A percentile compares a stretch with the other conserved stretches of the same genome.
phyloP scores from a whole-genome alignment of 2,888 invertebrate species.

The Hetaerina titia region DNA sequence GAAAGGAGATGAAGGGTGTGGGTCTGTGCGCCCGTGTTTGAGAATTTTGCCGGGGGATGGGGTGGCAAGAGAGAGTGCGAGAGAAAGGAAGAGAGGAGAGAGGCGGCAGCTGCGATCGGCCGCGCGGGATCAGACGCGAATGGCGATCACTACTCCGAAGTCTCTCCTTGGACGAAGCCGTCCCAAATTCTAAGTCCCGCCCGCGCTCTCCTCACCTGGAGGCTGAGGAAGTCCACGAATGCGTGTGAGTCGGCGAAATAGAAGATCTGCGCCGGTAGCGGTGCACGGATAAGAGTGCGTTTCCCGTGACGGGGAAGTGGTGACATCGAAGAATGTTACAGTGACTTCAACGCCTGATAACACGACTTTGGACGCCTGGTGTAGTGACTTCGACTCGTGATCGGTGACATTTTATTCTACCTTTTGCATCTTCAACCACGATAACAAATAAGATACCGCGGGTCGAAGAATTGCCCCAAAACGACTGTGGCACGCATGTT shows the following conservation, averaged over 20 bases:
- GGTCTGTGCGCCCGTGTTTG: background rate
- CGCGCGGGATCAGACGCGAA: background rate
- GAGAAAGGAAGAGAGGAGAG: background rate
- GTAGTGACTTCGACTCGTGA: background rate
- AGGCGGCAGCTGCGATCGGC: slow-evolving; percentile 25
- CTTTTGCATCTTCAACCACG: too few species aligned
- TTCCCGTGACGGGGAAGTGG: background rate
- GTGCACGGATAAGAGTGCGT: background rate
- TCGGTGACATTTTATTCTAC: background rate
- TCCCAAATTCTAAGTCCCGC: slow-evolving; percentile 25
- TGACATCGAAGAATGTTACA: background rate
- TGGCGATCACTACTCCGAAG: background rate
- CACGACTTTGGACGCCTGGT: background rate
- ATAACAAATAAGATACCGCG: too few species aligned
- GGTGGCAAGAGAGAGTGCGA: slow-evolving; percentile 13
- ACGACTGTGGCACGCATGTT: too few species aligned
- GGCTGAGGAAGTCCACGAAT: background rate
- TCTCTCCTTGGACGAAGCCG: slow-evolving; percentile 28
- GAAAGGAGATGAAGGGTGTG: background rate
- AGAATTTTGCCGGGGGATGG: background rate
- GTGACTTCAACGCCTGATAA: background rate
- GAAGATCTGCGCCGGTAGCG: background rate
- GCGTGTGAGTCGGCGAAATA: slow-evolving; percentile 19
- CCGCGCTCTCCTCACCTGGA: slow-evolving; percentile 8
- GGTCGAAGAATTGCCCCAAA: too few species aligned